Base-by-base conservation (phyloP, 2,888 invertebrate species). In the Meteorus colon region DNA sequence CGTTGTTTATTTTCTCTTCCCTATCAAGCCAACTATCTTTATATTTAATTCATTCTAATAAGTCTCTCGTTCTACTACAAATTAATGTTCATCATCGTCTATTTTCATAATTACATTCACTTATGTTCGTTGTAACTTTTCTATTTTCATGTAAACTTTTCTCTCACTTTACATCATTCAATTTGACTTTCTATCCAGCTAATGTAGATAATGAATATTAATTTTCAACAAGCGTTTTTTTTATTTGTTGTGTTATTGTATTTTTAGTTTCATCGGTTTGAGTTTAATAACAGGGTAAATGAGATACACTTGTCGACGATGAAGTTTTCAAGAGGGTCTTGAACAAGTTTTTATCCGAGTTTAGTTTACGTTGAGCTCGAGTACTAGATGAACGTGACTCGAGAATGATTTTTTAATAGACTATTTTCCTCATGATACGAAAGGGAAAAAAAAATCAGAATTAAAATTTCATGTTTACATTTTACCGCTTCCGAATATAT, bases 291-390 rank as follows among this genome's bases (percentile, higher is more conserved):
- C 29, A 37, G 48, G 69, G 69, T 51, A 74, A 74, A 74, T 74
- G 74, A 74, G 74, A 74, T 74, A 74, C 74, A 69, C 69, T 74
- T 65, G 68, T 74, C 60, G 60, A 14, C 45, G 48, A 59, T 41
- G 29, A 45, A 68, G 55, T 74, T 74, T 60, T 34, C 3, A 37
- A 73, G 27, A 29, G 41, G 34, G 14, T 62, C 31, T 62, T 45
- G 24, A 41, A 41, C 59, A 60, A 63, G n/a, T 45, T 72, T 60
- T 72, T 48, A 29, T 34, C 12, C 60, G 24, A 70, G 29, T 51
- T 69, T 12, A 73, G 67, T 74, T 74, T 69, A 69, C 74, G 69
- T 69, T 55, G 69, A 69, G 69, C 68, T 69, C 41, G 10, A 14
- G 63, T 19, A 27, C 62, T 29, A 63, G 51, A 55, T 65, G 73